phyloP scores from a whole-genome alignment of 2,113 vertebrate genomes.

The Ochotona princeps region DNA sequence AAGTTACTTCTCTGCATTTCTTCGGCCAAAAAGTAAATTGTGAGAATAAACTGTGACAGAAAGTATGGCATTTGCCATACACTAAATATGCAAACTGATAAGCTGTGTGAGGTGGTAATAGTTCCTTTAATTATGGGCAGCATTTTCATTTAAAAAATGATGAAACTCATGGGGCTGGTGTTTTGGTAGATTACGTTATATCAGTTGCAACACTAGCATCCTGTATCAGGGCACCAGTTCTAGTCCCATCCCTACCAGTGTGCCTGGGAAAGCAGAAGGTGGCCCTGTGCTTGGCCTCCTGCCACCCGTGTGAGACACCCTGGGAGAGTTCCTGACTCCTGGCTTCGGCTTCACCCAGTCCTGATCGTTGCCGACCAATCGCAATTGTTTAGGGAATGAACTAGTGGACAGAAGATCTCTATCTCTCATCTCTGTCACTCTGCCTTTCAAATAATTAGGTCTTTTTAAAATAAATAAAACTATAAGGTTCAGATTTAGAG shows the following conservation, averaged over 20 bases:
- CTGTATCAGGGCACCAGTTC: too few relatives aligned
- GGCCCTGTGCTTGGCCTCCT: neutral
- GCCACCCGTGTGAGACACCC: neutral
- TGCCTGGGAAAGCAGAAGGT: too few relatives aligned
- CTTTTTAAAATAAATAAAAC: neutral
- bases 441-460: too few relatives aligned
- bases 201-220: too few relatives aligned
- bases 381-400: too few relatives aligned
- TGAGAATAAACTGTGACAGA: neutral
- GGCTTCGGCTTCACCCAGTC: neutral
- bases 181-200: neutral
- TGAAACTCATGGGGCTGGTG: neutral
- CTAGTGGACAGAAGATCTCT: too few relatives aligned
- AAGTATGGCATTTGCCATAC: neutral
- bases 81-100: neutral
- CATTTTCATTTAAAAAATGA: conserved; percentile 1
- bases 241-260: too few relatives aligned
- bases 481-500: conserved; percentile 12
- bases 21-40: conserved; percentile 10
- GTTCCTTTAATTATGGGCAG: neutral
- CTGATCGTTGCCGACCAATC: too few relatives aligned
- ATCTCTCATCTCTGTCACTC: too few relatives aligned
- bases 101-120: neutral
- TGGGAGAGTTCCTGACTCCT: neutral
- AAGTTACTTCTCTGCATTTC: neutral